phyloP scores from a whole-genome alignment of 2,113 vertebrate species.

The Rousettus leschenaultii region DNA sequence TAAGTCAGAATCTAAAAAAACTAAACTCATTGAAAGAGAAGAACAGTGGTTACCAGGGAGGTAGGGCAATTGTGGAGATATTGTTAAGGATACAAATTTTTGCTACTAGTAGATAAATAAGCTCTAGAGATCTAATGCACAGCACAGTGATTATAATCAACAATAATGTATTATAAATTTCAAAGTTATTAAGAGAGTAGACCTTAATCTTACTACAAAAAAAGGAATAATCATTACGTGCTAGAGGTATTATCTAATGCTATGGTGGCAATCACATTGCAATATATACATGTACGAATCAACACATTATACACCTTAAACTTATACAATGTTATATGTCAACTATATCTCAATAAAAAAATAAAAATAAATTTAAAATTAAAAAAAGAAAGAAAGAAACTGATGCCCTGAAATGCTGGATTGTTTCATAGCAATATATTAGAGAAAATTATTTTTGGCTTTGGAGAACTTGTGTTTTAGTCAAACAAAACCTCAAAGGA shows the following conservation, averaged over 20 bases:
- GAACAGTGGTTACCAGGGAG: background rate
- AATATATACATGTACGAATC: background rate
- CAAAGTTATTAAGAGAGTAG: background rate
- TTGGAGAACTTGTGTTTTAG: background rate
- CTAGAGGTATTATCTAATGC: background rate
- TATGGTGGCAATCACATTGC: background rate
- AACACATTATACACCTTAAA: background rate
- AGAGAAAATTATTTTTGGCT: background rate
- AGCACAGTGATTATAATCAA: background rate
- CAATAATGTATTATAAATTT: background rate
- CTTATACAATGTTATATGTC: background rate
- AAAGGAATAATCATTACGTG: background rate
- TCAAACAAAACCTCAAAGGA: slow-evolving; percentile 2
- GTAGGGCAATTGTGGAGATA: background rate
- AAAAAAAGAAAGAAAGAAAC: background rate
- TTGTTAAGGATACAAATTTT: background rate
- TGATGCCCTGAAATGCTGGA: background rate
- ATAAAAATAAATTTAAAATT: background rate
- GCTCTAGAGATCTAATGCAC: background rate
- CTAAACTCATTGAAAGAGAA: background rate
- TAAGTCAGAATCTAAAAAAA: background rate
- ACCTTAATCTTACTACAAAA: background rate
- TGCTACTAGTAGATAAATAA: background rate
- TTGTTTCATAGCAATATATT: background rate
- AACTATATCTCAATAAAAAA: background rate